These are phyloP conservation scores for Piprites chloris DNA, from an alignment of 2,113 vertebrate species.

Conservation along the genomic window DNA sequence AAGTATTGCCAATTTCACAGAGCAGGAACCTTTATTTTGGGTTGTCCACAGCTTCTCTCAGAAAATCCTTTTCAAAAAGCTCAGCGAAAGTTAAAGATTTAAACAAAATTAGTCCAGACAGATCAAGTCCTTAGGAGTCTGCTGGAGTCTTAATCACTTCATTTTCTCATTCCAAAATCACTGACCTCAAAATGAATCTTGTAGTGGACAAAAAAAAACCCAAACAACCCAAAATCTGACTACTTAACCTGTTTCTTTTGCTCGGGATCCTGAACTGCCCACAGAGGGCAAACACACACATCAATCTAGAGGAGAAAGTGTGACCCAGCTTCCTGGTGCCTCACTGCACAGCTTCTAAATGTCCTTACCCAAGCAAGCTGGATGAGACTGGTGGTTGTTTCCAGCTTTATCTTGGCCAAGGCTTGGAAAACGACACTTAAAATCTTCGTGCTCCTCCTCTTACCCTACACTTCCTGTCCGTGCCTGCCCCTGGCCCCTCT, in stretches of 20 bases:
- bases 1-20: not conserved
- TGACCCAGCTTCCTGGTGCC: not conserved
- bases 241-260: not conserved
- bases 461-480: rapidly evolving
- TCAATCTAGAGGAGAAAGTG: not conserved
- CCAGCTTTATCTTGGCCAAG: not conserved
- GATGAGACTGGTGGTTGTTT: not conserved
- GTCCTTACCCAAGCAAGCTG: not conserved
- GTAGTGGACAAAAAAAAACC: not conserved
- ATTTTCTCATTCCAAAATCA: not conserved
- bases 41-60: not conserved
- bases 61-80: not conserved
- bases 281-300: not conserved
- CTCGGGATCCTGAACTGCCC: not conserved
- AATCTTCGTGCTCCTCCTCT: not conserved
- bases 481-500: not conserved
- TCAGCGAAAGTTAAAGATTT: not conserved
- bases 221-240: not conserved
- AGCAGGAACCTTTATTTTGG: not conserved
- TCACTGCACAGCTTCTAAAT: not conserved
- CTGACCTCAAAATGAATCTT: not conserved
- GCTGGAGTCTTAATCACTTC: not conserved
- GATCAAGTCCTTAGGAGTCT: not conserved
- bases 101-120: not conserved
- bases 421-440: not conserved